Evolutionary conservation across 2,113 vertebrate species (phyloP), one percentile per base, ranked within the genome.

Genomic region (Scopus umbretta): DNA sequence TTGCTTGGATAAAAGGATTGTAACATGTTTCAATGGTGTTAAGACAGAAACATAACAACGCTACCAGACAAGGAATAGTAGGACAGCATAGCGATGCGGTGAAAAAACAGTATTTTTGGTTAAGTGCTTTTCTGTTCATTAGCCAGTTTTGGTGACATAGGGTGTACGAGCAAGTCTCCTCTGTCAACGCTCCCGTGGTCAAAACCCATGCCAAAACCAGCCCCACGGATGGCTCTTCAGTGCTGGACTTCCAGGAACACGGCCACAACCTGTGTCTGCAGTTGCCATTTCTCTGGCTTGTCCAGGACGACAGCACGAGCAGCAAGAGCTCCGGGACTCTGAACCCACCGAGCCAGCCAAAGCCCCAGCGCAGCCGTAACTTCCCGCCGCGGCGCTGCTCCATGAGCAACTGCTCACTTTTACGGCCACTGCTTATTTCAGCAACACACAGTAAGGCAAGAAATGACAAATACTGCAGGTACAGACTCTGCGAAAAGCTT

Each of bases 231-330:
- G 40, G 50, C 32, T 50, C 8, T 22, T 16, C 56, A 18, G 19
- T 1, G 36, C 32, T 14, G 83, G 38, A 5, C 45, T 7, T 7
- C 34, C 73, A n/a, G 29, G 36, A 52, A 11, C 19, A 2, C 0
- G 19, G 67, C 50, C 30, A 13, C 32, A 13, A 13, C 1, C 34
- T 1, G 14, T 10, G 36, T 1, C n/a, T 23, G 26, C 42, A 16
- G 55, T 3, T 18, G 19, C 58, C n/a, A 4, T 8, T 59, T 17
- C 40, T 27, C 25, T 12, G 61, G 34, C 50, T 14, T 1, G 59
- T 2, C 12, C 1, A 1, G n/a, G 40, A 8, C 1, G 38, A 23
- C 11, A 13, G 34, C 15, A 4, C 3, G 1, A 63, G 42, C 1
- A 2, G 56, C 2, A 11, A 25, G 47, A 67, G 40, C 53, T 14